phyloP scores from a whole-genome alignment of 2,113 vertebrate genomes.

The Atherinomorus stipes region DNA sequence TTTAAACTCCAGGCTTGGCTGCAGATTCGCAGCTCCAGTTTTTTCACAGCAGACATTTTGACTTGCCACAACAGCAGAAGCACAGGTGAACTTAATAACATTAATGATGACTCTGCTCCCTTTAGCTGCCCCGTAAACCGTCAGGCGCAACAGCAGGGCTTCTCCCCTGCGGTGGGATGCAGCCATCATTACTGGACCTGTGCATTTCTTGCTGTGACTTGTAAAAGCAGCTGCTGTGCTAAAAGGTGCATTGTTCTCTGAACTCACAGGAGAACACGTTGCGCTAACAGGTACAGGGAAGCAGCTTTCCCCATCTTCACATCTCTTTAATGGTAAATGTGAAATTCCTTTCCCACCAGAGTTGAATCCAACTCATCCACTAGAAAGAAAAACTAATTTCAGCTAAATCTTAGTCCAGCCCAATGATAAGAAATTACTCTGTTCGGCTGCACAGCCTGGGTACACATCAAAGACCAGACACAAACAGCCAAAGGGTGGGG shows the following conservation, averaged over 20 bases:
- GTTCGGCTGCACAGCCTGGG: constrained; percentile 41
- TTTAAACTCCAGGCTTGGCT: constrained; percentile 18
- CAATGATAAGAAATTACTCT: constrained; percentile 61
- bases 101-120: background rate
- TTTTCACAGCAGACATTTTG: constrained; percentile 8
- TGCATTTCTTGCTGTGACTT: constrained; percentile 16
- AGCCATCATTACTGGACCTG: constrained; percentile 8
- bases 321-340: constrained; percentile 46
- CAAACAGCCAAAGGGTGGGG: constrained; percentile 35
- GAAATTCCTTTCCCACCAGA: constrained; percentile 41
- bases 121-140: background rate
- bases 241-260: constrained; percentile 26
- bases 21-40: constrained; percentile 18
- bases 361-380: constrained; percentile 20
- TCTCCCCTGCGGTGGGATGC: background rate
- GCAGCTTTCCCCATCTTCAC: constrained; percentile 4
- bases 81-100: constrained; percentile 1
- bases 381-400: constrained; percentile 59
- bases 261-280: constrained; percentile 8
- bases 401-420: constrained; percentile 43
- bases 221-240: constrained; percentile 9
- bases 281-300: constrained; percentile 21
- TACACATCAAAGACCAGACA: constrained; percentile 26
- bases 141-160: background rate
- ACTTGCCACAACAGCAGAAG: constrained; percentile 1